These are phyloP conservation scores for Gymnocheta viridis DNA, from an alignment of 2,888 invertebrate species.

Conservation along the genomic window DNA sequence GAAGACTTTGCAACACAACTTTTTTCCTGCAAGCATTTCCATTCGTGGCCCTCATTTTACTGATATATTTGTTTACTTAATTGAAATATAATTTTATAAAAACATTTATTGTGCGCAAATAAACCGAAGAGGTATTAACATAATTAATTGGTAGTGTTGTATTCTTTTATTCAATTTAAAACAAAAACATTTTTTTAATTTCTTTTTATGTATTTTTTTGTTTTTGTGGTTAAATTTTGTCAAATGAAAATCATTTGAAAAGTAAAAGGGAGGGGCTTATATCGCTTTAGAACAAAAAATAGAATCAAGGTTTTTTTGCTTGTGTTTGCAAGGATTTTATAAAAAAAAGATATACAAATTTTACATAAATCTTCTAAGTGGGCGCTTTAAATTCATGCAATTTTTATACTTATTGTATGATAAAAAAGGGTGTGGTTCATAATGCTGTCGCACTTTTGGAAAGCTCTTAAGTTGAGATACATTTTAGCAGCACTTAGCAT, in stretches of 20 bases:
- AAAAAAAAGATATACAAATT: background rate
- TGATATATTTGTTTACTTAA: too few relatives aligned
- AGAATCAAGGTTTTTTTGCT: background rate
- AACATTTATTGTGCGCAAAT: too few relatives aligned
- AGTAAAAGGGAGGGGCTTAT: constrained; percentile 25
- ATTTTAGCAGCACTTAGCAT: too few relatives aligned
- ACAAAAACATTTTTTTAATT: background rate
- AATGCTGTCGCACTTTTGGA: too few relatives aligned
- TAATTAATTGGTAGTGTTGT: background rate
- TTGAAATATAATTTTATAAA: too few relatives aligned
- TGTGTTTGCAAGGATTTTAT: background rate
- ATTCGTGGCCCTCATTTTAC: too few relatives aligned
- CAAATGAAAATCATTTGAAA: constrained; percentile 8
- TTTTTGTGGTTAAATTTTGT: constrained; percentile 14
- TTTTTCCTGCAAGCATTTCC: too few relatives aligned
- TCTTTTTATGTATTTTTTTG: background rate
- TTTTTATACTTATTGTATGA: too few relatives aligned
- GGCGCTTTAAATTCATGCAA: background rate
- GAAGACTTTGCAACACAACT: too few relatives aligned
- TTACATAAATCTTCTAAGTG: background rate
- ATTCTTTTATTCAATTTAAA: background rate
- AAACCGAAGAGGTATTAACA: background rate
- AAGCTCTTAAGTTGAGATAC: too few relatives aligned
- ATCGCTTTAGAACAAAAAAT: background rate
- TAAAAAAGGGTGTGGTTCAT: too few relatives aligned